Percentiles rank a stretch among this genome's conserved stretches.
Evolutionary conservation across 2,888 invertebrate species (phyloP).

Genomic region (Eupithecia tripunctaria): DNA sequence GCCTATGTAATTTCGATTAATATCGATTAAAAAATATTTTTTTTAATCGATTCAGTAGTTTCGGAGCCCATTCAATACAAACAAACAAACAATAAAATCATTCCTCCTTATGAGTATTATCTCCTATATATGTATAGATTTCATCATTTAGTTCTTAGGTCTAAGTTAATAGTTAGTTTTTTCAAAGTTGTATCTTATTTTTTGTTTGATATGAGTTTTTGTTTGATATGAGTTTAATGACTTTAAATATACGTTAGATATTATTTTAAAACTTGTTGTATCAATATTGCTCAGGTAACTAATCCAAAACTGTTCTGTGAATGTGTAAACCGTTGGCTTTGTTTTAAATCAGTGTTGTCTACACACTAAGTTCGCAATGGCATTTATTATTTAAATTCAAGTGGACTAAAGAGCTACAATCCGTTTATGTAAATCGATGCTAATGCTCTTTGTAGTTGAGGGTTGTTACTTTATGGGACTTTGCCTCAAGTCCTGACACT

Average conservation of each 20-base stretch:
- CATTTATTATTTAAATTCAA: conserved; percentile 72
- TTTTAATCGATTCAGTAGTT: no score
- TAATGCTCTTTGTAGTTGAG: conserved; percentile 61
- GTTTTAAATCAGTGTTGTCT: conserved; percentile 41
- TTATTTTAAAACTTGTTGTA: neutral
- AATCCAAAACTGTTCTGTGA: neutral
- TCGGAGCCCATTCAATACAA: no score
- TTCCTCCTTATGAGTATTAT: no score
- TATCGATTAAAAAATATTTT: no score
- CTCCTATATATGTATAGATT: no score
- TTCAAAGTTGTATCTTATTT: no score
- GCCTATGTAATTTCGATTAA: no score
- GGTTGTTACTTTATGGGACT: conserved; percentile 46
- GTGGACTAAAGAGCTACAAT: conserved; percentile 67
- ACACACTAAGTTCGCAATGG: conserved; percentile 50
- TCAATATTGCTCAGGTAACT: neutral
- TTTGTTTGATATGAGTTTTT: no score
- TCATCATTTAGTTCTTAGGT: no score
- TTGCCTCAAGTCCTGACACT: conserved; percentile 33
- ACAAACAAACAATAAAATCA: no score
- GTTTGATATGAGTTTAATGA: no score
- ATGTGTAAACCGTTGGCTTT: conserved; percentile 41
- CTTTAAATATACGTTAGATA: neutral
- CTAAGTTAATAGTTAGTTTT: no score
- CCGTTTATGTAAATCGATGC: conserved; percentile 75